Evolutionary conservation across 2,888 invertebrate genomes (phyloP), one percentile per base, ranked within the genome.

Genomic region (Adineta ricciae): DNA sequence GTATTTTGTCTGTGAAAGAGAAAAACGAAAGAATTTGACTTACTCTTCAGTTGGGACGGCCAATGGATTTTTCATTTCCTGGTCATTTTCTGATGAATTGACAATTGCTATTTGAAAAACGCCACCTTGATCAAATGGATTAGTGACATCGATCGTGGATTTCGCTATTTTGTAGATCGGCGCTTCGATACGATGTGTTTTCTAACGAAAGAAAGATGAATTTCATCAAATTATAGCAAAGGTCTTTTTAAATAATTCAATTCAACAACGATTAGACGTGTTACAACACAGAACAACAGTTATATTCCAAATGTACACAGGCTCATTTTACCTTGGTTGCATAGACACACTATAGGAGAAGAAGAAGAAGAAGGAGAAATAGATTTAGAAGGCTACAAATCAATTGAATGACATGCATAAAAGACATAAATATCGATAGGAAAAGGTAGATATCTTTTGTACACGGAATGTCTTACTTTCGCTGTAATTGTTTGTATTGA

Each of bases 101-200:
- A 78, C 41, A n/a, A 90, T 87, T 14, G 89, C 88, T 38, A 90
- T 88, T 14, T 88, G 86, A 87, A 90, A 90, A 41, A 88, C 88
- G 21, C 89, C 90, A 21, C 87, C 87, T 84, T 89, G 88, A n/a
- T 87, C 49, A 86, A 90, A 90, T 24, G 90, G 90, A 85, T 90
- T 90, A 38, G 87, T 88, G 32, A 90, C 88, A 9, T 88, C 88
- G 11, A 90, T 49, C 8, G 87, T 86, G 36, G 90, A 87, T 82
- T 88, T 88, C 84, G 88, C 87, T 83, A 90, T 87, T 84, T 89
- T 89, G 86, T 90, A 90, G 85, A 90, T 89, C 2, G 89, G 89
- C 7, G 89, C 88, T 85, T 89, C 89, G 83, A 88, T 88, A 85
- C 89, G 88, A 36, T 89, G 86, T 0, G 88, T 88, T 73, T 87